Evolutionary conservation across 2,797 vertebrate species (phyloP), one percentile per base, ranked within the genome.

Genomic region (Syngnathus rostellatus): DNA sequence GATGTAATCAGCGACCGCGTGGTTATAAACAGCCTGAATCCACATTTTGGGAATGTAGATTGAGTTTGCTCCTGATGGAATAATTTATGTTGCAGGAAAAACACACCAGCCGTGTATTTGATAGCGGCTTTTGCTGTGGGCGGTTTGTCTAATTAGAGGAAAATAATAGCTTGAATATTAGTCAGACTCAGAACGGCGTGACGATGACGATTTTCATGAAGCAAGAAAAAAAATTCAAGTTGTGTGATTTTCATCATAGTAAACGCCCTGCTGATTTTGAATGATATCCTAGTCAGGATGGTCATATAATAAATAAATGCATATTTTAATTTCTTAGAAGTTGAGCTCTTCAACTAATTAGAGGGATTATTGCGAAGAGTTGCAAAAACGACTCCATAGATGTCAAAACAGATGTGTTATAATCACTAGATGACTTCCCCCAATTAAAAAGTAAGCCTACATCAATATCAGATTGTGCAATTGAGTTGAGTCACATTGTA

Each of bases 61-160:
- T 11, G 41, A 7, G 40, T 63, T 63, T 4, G 25, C 3, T 38
- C 46, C 46, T 39, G 62, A 19, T 39, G 25, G 62, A 64, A 39
- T 64, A 2, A 63, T 63, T 63, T n/a, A 2, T 60, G 43, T 63
- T 63, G 25, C 21, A 45, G 39, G 37, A 62, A 63, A 63, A 63
- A 63, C 10, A 43, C 12, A 2, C 2, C 21, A 25, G n/a, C 2
- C 1, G 12, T 23, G 21, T 23, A 14, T 45, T 62, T 62, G 60
- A 59, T 40, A 40, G 38, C 58, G 41, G 17, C 21, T 45, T 62
- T 57, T 57, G 25, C 25, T 8, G 14, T 6, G 14, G 25, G 54
- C 54, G 2, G 23, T 55, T 55, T 55, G 11, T 55, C 23, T 16
- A 55, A 55, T 57, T 31, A 57, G n/a, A 54, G 50, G 21, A 53